Percentiles rank a stretch among this genome's conserved stretches.
phyloP scores from a whole-genome alignment of 1,140 invertebrate genomes.

The Bombus terrestris region DNA sequence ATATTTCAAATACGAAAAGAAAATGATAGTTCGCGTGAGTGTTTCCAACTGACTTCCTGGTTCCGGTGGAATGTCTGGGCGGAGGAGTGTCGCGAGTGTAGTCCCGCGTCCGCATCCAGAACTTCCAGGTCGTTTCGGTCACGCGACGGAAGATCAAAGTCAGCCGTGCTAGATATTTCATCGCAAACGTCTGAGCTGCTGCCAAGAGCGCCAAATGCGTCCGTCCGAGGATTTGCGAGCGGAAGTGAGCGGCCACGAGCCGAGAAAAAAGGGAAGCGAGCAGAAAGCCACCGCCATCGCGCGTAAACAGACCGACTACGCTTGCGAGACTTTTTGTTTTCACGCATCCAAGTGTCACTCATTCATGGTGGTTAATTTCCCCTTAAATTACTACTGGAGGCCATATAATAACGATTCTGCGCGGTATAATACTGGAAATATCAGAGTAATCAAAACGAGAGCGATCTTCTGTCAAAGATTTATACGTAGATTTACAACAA shows the following conservation, averaged over 20 bases:
- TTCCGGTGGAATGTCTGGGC: constrained; percentile 7
- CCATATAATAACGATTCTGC: too few species aligned
- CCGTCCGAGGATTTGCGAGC: constrained; percentile 66
- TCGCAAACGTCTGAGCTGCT: constrained; percentile 65
- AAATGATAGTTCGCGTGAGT: not conserved
- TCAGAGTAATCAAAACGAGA: too few species aligned
- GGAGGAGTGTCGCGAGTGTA: constrained; percentile 43
- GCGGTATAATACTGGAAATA: too few species aligned
- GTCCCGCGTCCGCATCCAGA: not conserved
- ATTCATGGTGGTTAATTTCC: not conserved
- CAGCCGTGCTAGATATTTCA: constrained; percentile 72
- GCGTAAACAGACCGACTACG: constrained; percentile 26
- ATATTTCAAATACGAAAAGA: not conserved
- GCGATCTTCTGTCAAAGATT: too few species aligned
- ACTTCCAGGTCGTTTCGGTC: constrained; percentile 46
- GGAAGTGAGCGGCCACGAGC: constrained; percentile 55
- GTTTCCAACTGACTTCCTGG: constrained; percentile 3
- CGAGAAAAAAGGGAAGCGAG: not conserved
- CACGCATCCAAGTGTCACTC: not conserved
- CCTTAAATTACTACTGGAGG: not conserved
- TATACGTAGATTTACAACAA: too few species aligned
- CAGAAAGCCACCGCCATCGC: not conserved
- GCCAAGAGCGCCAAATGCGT: constrained; percentile 67
- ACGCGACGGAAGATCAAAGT: constrained; percentile 70
- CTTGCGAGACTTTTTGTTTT: constrained; percentile 1